Evolutionary conservation across 2,113 vertebrate genomes (phyloP).

Genomic region (Dolichallabes microphthalmus): DNA sequence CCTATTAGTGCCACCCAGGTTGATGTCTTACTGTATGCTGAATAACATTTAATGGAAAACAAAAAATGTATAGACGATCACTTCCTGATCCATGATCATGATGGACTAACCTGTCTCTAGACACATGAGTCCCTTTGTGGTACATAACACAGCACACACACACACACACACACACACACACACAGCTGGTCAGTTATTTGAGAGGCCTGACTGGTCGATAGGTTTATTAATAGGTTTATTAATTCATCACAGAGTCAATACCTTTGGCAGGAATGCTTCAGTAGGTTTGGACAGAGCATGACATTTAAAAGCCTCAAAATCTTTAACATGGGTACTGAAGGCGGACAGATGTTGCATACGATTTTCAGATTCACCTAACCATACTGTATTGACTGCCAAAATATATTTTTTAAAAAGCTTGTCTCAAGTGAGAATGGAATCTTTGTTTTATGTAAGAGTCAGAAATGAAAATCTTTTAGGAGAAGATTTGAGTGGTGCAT

Average conservation of each 20-base stretch:
- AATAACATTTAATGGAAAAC: neutral
- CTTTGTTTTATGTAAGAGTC: too few species aligned
- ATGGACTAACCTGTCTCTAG: neutral
- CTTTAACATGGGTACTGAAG: neutral
- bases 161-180: slow-evolving; percentile 1
- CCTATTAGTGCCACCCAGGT: neutral
- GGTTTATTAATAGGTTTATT: neutral
- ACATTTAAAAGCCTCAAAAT: too few species aligned
- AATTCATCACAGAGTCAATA: neutral
- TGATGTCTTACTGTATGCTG: neutral
- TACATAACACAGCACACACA: neutral
- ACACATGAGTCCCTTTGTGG: neutral
- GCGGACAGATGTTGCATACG: neutral
- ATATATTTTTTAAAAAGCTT: neutral
- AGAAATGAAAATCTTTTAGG: neutral
- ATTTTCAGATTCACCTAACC: neutral
- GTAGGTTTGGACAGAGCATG: neutral
- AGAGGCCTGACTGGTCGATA: neutral
- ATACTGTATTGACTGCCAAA: neutral
- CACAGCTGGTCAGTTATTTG: neutral
- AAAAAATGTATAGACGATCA: neutral
- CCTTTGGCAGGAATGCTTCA: neutral
- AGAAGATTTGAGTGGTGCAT: neutral
- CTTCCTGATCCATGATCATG: neutral
- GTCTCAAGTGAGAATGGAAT: neutral